Conservation (phyloP, 1,140 invertebrate genomes). For the Chironomus tepperi region DNA sequence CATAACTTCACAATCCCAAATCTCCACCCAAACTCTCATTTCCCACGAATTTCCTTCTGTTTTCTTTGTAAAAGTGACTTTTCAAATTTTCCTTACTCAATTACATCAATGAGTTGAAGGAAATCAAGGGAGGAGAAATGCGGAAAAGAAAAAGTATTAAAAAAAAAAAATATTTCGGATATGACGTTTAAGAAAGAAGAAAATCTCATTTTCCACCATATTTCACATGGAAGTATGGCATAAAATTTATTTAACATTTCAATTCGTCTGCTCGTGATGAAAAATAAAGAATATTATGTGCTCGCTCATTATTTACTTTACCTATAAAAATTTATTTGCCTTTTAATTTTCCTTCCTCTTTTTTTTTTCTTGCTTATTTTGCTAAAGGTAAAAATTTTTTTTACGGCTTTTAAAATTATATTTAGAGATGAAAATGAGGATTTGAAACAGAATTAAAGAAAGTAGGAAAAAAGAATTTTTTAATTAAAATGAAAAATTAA, state of each 20-base stretch:
- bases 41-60: no score
- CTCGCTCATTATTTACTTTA: not conserved
- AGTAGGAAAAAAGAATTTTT: constrained; percentile 2
- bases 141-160: not conserved
- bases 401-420: no score
- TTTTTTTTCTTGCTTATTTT: no score
- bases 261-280: not conserved
- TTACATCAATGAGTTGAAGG: constrained; percentile 7
- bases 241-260: constrained; percentile 7
- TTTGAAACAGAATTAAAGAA: not conserved
- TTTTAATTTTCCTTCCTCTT: not conserved
- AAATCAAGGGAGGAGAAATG: not conserved
- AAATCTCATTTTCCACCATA: constrained; percentile 8
- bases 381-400: no score
- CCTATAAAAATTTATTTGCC: constrained; percentile 3
- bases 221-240: not conserved
- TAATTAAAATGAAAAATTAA: not conserved
- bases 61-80: not conserved
- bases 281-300: not conserved
- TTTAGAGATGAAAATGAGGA: no score
- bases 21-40: no score
- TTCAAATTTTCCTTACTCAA: constrained; percentile 9
- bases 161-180: not conserved
- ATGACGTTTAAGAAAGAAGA: not conserved
- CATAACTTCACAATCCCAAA: no score